Base-by-base conservation (phyloP, 2,797 vertebrate species). In the Oryzias sinensis region DNA sequence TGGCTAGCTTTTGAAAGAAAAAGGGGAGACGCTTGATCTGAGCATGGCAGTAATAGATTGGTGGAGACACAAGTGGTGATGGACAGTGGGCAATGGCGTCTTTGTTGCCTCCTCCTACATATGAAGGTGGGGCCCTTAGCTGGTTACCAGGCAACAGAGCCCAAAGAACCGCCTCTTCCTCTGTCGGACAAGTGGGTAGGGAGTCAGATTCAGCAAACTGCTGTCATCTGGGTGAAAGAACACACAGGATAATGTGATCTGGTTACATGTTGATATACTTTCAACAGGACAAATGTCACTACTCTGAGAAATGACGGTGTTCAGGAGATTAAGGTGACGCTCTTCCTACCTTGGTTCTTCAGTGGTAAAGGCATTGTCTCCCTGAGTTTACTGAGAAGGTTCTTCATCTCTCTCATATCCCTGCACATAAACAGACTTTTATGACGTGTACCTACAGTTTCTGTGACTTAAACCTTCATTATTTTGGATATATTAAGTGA, bases 311-410 rank as follows among this genome's bases (percentile, higher is more conserved):
- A 37, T 4, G 33, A 37, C 4, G 33, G 4, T 29, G 27, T 7
- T 29, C 6, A 29, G 27, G 27, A 37, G 33, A 37, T 37, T 37
- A 9, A 37, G 33, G 9, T 25, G 2, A 6, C 37, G 22, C 9
- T n/a, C 18, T n/a, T 58, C 68, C 76, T 63, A 97, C 97, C 97
- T 96, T 99, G 97, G 89, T 98, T 99, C 93, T 99, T 99, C 91
- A 99, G 66, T 86, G 97, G 97, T 93, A 99, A 95, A 96, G 97
- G 97, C 97, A 99, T 98, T 79, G 96, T 97, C 91, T 98, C 97
- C 97, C 97, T 99, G 95, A 99, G 96, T 97, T 98, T 98, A 91
- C 95, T 99, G 91, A 99, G 93, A 91, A 99, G 96, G 80, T 98
- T 98, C 93, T 99, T 99, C 96, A 99, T 99, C 91, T 98, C 97